phyloP scores from a whole-genome alignment of 2,888 invertebrate species.

The Brachyptera putata region DNA sequence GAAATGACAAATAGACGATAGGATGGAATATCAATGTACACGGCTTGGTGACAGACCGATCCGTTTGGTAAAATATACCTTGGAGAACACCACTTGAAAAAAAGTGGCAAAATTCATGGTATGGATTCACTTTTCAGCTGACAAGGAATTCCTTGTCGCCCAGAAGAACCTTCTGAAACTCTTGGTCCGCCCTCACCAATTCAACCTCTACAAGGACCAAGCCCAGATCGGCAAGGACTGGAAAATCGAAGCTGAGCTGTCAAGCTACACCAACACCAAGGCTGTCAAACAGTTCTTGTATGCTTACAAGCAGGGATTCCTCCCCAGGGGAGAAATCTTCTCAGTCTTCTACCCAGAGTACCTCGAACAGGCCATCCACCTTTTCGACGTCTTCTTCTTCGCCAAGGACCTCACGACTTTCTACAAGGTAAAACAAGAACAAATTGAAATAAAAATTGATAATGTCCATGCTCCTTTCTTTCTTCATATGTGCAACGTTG shows the following conservation, averaged over 20 bases:
- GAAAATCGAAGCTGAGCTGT: constrained; percentile 45
- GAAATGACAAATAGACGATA: no score
- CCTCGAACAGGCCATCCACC: constrained; percentile 48
- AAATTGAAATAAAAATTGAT: no score
- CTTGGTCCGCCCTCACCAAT: constrained; percentile 47
- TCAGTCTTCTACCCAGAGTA: constrained; percentile 45
- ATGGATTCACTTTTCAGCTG: no score
- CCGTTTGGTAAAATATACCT: no score
- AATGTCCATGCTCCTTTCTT: not conserved
- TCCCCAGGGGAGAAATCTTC: constrained; percentile 51
- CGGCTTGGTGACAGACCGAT: no score
- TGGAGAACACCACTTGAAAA: no score
- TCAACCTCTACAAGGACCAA: constrained; percentile 43
- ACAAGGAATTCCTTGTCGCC: constrained; percentile 43
- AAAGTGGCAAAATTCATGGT: no score
- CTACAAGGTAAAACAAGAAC: constrained; percentile 45
- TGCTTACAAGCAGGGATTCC: constrained; percentile 41
- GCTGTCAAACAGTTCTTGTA: constrained; percentile 35
- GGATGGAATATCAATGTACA: no score
- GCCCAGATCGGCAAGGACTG: constrained; percentile 45
- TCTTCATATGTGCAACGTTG: not conserved
- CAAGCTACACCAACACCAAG: constrained; percentile 41
- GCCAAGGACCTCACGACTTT: constrained; percentile 59
- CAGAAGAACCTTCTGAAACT: constrained; percentile 50
- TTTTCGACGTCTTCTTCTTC: constrained; percentile 55